phyloP scores from a whole-genome alignment of 1,140 invertebrate species.

The Lasioglossum baleicum region DNA sequence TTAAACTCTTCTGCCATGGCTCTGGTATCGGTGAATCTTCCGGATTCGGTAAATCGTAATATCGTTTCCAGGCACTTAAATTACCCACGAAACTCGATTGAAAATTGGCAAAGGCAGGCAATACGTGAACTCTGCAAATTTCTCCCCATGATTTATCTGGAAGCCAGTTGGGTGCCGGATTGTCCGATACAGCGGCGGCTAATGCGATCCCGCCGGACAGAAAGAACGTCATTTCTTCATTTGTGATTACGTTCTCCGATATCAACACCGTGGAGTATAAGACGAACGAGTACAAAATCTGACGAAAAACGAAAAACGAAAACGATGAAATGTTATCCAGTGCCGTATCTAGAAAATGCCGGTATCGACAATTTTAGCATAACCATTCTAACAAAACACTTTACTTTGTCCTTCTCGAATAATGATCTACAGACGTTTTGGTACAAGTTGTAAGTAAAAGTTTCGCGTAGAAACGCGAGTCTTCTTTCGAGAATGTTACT shows the following conservation, averaged over 20 bases:
- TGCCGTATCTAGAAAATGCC: too few relatives aligned
- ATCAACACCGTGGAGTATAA: constrained; percentile 89
- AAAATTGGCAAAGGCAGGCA: constrained; percentile 83
- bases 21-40: constrained; percentile 81
- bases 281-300: constrained; percentile 91
- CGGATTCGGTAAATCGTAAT: constrained; percentile 87
- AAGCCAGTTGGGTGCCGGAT: constrained; percentile 89
- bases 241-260: constrained; percentile 85
- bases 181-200: constrained; percentile 83
- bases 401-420: constrained; percentile 96
- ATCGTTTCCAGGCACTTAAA: constrained; percentile 84
- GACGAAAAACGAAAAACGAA: too few relatives aligned
- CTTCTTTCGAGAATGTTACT: constrained; percentile 88
- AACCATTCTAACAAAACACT: too few relatives aligned
- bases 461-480: constrained; percentile 87
- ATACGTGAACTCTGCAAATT: constrained; percentile 83
- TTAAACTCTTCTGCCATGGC: constrained; percentile 85
- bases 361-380: too few relatives aligned
- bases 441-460: constrained; percentile 94
- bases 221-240: constrained; percentile 89
- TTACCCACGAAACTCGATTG: constrained; percentile 80
- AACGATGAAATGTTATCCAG: too few relatives aligned
- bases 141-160: constrained; percentile 91
- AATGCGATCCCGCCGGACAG: constrained; percentile 90
- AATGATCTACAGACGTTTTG: constrained; percentile 94